Evolutionary conservation across 2,113 vertebrate species (phyloP).

Genomic region (Dasyprocta punctata): DNA sequence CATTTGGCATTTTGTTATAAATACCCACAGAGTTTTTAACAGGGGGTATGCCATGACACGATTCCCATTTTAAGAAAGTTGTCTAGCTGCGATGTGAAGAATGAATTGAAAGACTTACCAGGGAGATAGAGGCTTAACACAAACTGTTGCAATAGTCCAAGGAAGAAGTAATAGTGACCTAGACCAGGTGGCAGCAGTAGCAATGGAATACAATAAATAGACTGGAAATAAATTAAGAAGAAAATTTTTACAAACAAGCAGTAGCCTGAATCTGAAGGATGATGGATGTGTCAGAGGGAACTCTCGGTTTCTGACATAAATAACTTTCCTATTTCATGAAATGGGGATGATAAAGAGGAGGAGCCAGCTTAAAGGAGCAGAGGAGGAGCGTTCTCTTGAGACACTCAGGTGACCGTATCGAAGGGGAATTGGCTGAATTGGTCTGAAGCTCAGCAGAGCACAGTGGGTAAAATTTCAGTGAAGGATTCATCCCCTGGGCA

Average conservation of each 20-base stretch:
- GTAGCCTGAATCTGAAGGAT: not conserved
- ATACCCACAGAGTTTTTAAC: not conserved
- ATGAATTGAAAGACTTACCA: not conserved
- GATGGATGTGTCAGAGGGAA: not conserved
- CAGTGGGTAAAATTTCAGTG: not conserved
- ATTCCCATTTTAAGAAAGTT: conserved; percentile 25
- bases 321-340: not conserved
- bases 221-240: not conserved
- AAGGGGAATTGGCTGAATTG: accelerated
- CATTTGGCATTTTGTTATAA: conserved; percentile 21
- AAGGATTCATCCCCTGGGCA: not conserved
- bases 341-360: not conserved
- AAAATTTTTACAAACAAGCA: not conserved
- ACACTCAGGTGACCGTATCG: not conserved
- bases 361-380: not conserved
- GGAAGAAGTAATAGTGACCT: not conserved
- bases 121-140: not conserved
- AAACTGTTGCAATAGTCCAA: not conserved
- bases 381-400: not conserved
- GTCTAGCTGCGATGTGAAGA: not conserved
- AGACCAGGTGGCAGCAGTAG: not conserved
- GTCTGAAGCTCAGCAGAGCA: not conserved
- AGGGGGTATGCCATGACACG: not conserved
- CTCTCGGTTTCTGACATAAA: not conserved
- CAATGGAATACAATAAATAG: not conserved